Evolutionary conservation across 2,797 vertebrate species (phyloP), one percentile per base, ranked within the genome.

Genomic region (Botia kubotai): DNA sequence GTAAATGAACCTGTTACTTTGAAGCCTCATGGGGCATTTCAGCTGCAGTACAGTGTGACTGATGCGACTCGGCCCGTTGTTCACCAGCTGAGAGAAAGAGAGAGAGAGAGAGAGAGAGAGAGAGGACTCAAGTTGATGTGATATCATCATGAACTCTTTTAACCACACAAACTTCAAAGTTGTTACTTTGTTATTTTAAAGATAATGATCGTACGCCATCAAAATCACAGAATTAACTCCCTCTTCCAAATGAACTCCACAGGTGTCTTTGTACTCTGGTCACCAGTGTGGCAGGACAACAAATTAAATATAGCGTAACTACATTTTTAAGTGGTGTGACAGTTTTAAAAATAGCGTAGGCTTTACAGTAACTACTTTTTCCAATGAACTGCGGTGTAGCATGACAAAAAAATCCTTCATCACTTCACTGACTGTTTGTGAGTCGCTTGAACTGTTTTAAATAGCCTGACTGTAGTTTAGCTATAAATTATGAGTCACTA

Each of bases 51-150:
- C 23, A 12, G 96, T 95, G 39, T 91, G 91, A 91, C 96, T 96
- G 88, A 98, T 97, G 86, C 89, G 90, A 19, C 97, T 97, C 19
- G 97, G 97, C 3, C 97, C 97, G 6, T 94, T 94, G 88, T 97
- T 98, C 89, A 95, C 91, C 89, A 98, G 91, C 97, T 98, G 89
- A 71, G n/a, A 43, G 8, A 83, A 26, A 72, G 7, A 80, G 8
- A 83, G 39, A 72, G 7, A 80, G 7, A 52, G 14, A 26, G 23
- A 26, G 23, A 26, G n/a, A 43, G 8, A 83, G 39, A 72, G 7
- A 80, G 7, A 52, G 14, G 33, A 66, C 33, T 66, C 19, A 55
- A 65, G 29, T 36, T 4, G 50, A 2, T 11, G 43, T 46, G 43
- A 46, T 52, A 19, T 53, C 48, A 70, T 70, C 29, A 60, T 60